Base-by-base conservation (phyloP, 2,888 invertebrate genomes). In the Molanna angustata region DNA sequence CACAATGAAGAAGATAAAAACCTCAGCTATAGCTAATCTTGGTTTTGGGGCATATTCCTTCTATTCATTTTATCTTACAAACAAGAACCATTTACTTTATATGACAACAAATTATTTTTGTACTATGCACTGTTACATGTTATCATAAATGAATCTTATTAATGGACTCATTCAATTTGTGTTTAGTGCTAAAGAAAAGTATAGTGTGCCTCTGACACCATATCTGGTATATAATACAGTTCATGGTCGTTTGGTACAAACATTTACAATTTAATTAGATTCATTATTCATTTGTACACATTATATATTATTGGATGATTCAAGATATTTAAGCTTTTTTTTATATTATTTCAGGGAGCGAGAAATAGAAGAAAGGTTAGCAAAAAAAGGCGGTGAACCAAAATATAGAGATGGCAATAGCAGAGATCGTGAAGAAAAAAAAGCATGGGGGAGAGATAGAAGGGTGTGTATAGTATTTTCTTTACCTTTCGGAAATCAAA, bases 331-430 rank as follows among this genome's bases (percentile, higher is more conserved):
- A 42, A 11, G 14, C 21, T 21, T 4, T 42, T 42, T 3, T 43
- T 43, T 42, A 4, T n/a, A 22, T 17, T 19, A 2, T 53, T 35
- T 3, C 55, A 77, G 77, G 62, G 94, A 95, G 65, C 79, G 90
- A 48, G 90, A 94, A 74, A 95, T 96, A 60, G 96, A 96, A 67
- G 90, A 92, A 66, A 84, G 91, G 61, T 74, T 94, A 44, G 83
- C 84, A 21, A 85, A 84, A 64, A 78, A 82, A 61, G 78, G 77
- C 49, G 75, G 74, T 61, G 54, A 60, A 37, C 20, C 48, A 2
- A 44, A 51, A 19, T 51, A 46, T 32, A 40, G 58, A 16, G 60
- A 56, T 14, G 60, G 54, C 6, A 43, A 33, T 9, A 51, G 51
- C 20, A 55, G 39, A 49, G 59, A 59, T 11, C 42, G 61, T 27